Evolutionary conservation across 2,113 vertebrate genomes (phyloP).

Genomic region (Thamnophis sirtalis): DNA sequence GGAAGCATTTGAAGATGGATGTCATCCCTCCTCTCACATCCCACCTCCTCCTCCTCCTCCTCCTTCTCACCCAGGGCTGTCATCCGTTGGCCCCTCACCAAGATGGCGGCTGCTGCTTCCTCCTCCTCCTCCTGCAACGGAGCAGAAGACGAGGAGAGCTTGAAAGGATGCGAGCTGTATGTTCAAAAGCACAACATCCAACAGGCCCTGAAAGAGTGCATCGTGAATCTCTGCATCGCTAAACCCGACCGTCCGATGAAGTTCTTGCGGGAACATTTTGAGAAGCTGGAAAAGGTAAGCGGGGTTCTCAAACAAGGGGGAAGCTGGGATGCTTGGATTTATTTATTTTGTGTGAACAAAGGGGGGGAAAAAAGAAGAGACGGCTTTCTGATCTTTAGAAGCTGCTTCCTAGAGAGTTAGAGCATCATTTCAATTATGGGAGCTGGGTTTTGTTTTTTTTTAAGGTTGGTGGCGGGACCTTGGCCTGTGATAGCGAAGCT

Average conservation of each 20-base stretch:
- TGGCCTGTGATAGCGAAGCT: too few relatives aligned
- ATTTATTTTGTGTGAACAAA: background rate
- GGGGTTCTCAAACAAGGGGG: conserved; percentile 49
- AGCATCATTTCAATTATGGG: too few relatives aligned
- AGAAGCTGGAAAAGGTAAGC: conserved; percentile 95
- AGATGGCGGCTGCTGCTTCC: conserved; percentile 94
- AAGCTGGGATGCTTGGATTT: background rate
- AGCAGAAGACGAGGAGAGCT: conserved; percentile 92
- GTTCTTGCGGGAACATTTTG: conserved; percentile 95
- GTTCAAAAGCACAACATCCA: conserved; percentile 94
- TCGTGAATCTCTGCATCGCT: conserved; percentile 91
- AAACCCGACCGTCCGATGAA: conserved; percentile 93
- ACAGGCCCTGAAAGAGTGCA: conserved; percentile 94
- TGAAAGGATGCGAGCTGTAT: conserved; percentile 91
- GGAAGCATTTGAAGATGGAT: conserved; percentile 11
- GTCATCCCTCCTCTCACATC: conserved; percentile 11
- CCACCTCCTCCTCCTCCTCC: conserved; percentile 59
- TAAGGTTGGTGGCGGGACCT: background rate
- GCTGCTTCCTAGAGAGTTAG: background rate
- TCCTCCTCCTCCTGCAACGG: conserved; percentile 79
- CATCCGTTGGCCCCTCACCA: conserved; percentile 63
- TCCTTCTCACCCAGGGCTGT: conserved; percentile 53
- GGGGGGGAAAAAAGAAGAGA: background rate
- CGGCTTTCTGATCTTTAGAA: background rate
- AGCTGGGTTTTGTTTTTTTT: background rate